Evolutionary conservation across 2,797 vertebrate genomes (phyloP).

Genomic region (Anabacerthia variegaticeps): DNA sequence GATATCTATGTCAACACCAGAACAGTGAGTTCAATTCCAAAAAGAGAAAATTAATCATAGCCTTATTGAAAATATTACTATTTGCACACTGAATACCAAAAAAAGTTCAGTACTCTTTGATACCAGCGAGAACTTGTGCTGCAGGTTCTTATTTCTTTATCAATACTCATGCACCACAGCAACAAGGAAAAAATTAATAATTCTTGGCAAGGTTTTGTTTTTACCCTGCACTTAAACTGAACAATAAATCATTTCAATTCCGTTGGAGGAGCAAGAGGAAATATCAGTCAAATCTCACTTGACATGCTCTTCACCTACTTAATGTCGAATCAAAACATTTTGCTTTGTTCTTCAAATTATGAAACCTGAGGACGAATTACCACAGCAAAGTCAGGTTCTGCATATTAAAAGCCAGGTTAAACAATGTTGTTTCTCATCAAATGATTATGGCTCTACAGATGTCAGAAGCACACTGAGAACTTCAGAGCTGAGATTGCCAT

Average conservation of each 20-base stretch:
- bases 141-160: not conserved
- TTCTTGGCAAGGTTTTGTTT: not conserved
- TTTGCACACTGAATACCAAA: not conserved
- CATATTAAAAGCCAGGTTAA: not conserved
- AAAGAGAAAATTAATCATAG: not conserved
- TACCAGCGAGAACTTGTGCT: accelerated
- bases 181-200: not conserved
- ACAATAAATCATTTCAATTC: not conserved
- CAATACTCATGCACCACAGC: not conserved
- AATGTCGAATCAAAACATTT: not conserved
- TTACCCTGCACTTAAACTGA: not conserved
- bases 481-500: not conserved
- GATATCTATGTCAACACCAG: not conserved
- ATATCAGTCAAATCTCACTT: not conserved
- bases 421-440: not conserved
- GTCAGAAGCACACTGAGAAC: not conserved
- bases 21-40: not conserved
- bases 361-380: not conserved
- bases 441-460: not conserved
- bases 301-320: not conserved
- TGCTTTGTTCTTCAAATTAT: not conserved
- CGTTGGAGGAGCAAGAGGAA: not conserved
- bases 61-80: not conserved
- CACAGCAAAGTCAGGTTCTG: not conserved
- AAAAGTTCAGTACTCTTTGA: no score